Evolutionary conservation across 2,888 invertebrate species (phyloP).

Genomic region (Torymus tubicola): DNA sequence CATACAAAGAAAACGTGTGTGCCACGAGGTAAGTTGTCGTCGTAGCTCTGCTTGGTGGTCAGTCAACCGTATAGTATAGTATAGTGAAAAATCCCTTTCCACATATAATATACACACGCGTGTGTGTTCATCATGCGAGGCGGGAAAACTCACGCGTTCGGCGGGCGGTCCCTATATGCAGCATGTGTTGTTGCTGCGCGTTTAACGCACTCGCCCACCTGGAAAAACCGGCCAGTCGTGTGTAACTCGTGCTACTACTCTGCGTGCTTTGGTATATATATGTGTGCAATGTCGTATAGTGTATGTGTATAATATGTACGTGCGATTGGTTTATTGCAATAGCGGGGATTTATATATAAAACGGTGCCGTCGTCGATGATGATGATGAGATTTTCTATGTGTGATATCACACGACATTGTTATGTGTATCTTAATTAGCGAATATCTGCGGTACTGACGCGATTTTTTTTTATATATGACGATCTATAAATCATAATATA

Average conservation of each 20-base stretch:
- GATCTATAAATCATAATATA: slow-evolving; percentile 17
- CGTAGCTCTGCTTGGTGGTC: too few species aligned
- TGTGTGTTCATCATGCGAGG: too few species aligned
- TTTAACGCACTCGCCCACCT: slow-evolving; percentile 9
- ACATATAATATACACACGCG: too few species aligned
- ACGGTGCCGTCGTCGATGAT: too few species aligned
- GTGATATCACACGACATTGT: too few species aligned
- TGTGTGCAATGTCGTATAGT: too few species aligned
- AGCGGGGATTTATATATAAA: too few species aligned
- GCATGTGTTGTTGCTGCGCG: not conserved
- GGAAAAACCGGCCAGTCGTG: slow-evolving; percentile 10
- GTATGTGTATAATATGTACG: too few species aligned
- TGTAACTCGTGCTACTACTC: not conserved
- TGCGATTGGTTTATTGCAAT: too few species aligned
- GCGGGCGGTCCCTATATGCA: slow-evolving; percentile 1
- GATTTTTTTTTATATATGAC: slow-evolving; percentile 6
- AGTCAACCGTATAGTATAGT: too few species aligned
- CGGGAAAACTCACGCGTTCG: not conserved
- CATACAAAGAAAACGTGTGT: not conserved
- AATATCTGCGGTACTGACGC: not conserved
- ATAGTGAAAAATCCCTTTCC: too few species aligned
- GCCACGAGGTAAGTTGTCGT: not conserved
- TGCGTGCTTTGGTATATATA: not conserved
- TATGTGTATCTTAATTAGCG: slow-evolving; percentile 22
- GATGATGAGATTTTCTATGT: too few species aligned